Evolutionary conservation across 2,888 invertebrate genomes (phyloP).

Genomic region (Apocheima hispidaria): DNA sequence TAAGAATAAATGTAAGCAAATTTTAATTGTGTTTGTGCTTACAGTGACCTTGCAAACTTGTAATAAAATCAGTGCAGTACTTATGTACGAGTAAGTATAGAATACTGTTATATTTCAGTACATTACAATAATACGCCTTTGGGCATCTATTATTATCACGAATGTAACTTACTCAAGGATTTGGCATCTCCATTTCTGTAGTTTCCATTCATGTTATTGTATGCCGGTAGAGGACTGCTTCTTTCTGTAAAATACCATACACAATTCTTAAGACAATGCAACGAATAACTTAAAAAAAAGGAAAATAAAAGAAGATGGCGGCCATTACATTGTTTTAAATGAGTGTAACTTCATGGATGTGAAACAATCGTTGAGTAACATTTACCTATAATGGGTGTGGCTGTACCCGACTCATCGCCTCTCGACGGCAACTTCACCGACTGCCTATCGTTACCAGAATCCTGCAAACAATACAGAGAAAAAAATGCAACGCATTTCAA

Average conservation of each 20-base stretch:
- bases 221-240: conserved; percentile 60
- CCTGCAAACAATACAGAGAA: conserved; percentile 57
- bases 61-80: conserved; percentile 26
- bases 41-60: conserved; percentile 23
- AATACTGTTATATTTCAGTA: too few species aligned
- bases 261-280: not conserved
- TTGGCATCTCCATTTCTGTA: conserved; percentile 72
- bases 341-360: too few species aligned
- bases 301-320: not conserved
- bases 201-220: conserved; percentile 58
- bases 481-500: conserved; percentile 28
- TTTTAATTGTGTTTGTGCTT: too few species aligned
- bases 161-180: conserved; percentile 70
- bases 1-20: conserved; percentile 3
- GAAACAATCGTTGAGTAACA: not conserved
- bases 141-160: too few species aligned
- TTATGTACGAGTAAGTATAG: not conserved
- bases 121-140: too few species aligned
- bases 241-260: conserved; percentile 55
- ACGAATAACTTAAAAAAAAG: not conserved
- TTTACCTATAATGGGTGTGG: conserved; percentile 63
- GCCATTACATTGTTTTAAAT: too few species aligned
- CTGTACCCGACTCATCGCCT: conserved; percentile 65
- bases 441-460: conserved; percentile 57
- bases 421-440: conserved; percentile 51